These are phyloP conservation scores for Xestia xanthographa DNA, from an alignment of 2,888 invertebrate species.

Conservation along the genomic window DNA sequence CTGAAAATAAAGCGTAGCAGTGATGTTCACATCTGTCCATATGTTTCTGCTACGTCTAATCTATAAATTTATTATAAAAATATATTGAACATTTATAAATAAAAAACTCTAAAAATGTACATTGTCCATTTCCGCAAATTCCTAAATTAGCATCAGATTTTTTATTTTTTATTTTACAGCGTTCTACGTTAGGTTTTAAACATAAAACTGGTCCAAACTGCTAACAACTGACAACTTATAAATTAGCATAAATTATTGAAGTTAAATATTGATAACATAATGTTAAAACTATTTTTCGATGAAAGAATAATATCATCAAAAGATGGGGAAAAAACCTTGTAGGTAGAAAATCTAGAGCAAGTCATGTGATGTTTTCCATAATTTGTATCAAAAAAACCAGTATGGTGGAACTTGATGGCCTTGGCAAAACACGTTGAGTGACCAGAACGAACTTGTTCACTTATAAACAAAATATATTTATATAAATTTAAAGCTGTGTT, in stretches of 20 bases:
- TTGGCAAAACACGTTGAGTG: constrained; percentile 9
- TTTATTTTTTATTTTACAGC: neutral
- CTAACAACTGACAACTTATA: neutral
- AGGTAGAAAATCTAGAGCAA: neutral
- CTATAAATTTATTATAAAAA: too few species aligned
- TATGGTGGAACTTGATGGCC: constrained; percentile 14
- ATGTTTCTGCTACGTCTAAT: too few species aligned
- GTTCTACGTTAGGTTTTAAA: neutral
- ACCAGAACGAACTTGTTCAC: constrained; percentile 1
- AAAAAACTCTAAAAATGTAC: neutral
- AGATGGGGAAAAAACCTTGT: neutral
- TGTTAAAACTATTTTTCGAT: neutral
- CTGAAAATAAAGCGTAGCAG: too few species aligned
- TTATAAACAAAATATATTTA: neutral
- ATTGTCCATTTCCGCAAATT: neutral
- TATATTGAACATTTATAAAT: too few species aligned
- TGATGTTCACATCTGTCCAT: too few species aligned
- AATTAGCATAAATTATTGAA: neutral
- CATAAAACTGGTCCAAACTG: neutral
- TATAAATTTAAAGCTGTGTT: neutral
- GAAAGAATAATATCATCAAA: neutral
- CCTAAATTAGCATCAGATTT: neutral
- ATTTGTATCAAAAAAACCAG: constrained; percentile 2
- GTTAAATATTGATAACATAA: neutral
- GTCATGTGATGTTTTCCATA: constrained; percentile 10